A percentile compares a stretch with the other conserved stretches of the same genome.
These are phyloP conservation scores for Ceryle rudis DNA, from an alignment of 2,797 vertebrate species.

Conservation along the genomic window DNA sequence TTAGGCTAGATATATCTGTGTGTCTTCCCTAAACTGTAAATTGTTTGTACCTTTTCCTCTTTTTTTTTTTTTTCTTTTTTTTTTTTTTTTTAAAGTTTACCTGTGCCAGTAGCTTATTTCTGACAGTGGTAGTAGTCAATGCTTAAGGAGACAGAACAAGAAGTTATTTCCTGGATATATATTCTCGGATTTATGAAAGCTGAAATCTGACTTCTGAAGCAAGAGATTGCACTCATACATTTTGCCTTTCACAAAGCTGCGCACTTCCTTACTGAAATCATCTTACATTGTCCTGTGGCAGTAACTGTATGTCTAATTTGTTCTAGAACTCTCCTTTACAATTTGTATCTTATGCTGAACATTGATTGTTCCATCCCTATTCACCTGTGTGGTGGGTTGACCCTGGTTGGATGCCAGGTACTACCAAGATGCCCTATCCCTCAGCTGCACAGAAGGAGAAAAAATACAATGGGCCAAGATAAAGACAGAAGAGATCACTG, in stretches of 20 bases:
- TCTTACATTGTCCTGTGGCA: neutral
- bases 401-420: neutral
- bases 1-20: neutral
- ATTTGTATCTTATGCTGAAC: neutral
- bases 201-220: neutral
- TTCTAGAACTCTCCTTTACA: neutral
- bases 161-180: neutral
- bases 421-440: neutral
- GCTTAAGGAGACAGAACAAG: neutral
- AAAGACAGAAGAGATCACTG: neutral
- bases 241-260: neutral
- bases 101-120: neutral
- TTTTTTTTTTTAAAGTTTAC: neutral
- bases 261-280: neutral
- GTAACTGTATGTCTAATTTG: neutral
- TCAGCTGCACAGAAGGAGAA: neutral
- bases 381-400: neutral
- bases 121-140: neutral
- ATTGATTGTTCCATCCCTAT: neutral
- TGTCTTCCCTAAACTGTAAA: neutral
- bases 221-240: neutral
- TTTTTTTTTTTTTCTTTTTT: too few species aligned
- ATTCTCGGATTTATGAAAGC: neutral
- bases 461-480: neutral
- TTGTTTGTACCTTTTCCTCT: neutral